Evolutionary conservation across 2,113 vertebrate genomes (phyloP).

Genomic region (Rhinichthys klamathensis): DNA sequence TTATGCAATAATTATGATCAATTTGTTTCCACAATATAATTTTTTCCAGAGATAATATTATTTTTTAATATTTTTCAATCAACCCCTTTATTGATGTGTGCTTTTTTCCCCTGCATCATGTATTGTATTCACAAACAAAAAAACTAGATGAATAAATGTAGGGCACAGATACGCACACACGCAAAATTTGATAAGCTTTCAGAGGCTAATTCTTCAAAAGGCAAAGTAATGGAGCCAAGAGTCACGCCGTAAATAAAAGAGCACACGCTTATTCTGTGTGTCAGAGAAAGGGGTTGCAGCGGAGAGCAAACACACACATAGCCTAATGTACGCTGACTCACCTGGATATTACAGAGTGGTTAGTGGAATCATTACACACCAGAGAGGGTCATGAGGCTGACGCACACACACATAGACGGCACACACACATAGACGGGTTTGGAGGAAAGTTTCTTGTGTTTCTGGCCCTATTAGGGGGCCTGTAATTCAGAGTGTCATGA

Average conservation of each 20-base stretch:
- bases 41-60: too few species aligned
- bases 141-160: background rate
- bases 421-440: constrained; percentile 3
- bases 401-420: background rate
- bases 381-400: background rate
- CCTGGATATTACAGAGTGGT: constrained; percentile 6
- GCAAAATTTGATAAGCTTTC: background rate
- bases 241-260: constrained; percentile 2
- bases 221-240: constrained; percentile 9
- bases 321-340: background rate
- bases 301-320: background rate
- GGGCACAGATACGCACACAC: background rate
- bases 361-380: constrained; percentile 25
- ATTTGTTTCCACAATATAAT: too few species aligned
- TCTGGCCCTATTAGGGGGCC: constrained; percentile 28
- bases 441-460: constrained; percentile 11
- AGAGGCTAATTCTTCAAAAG: constrained; percentile 31
- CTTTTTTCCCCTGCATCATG: too few species aligned
- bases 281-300: background rate
- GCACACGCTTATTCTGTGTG: background rate
- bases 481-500: constrained; percentile 34
- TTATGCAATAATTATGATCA: too few species aligned
- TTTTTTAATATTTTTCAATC: too few species aligned
- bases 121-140: too few species aligned
- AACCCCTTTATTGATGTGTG: too few species aligned